These are phyloP conservation scores for Megaceryle torquata DNA, from an alignment of 2,113 vertebrate species.

Conservation along the genomic window DNA sequence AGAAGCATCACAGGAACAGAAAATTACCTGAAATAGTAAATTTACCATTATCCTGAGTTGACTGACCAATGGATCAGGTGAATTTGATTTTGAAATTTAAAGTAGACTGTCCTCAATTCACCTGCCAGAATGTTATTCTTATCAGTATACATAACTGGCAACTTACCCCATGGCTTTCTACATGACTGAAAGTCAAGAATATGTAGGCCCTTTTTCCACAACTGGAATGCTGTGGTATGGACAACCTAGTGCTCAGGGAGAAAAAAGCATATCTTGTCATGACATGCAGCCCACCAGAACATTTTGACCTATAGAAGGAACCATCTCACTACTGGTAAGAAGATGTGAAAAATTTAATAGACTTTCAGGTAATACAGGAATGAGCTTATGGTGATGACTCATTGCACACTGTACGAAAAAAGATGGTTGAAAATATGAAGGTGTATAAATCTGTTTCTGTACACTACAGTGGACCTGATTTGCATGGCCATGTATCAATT, in stretches of 20 bases:
- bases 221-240: not conserved
- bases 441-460: not conserved
- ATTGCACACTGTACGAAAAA: not conserved
- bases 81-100: not conserved
- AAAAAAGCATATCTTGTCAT: not conserved
- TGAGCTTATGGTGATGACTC: not conserved
- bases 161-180: not conserved
- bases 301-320: not conserved
- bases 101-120: not conserved
- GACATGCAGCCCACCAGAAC: not conserved
- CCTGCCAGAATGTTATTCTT: not conserved
- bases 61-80: not conserved
- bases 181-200: not conserved
- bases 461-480: not conserved
- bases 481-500: not conserved
- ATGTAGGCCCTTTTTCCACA: not conserved
- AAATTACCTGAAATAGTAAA: not conserved
- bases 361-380: not conserved
- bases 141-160: not conserved
- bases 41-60: not conserved
- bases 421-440: not conserved
- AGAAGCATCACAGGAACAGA: not conserved
- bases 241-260: not conserved
- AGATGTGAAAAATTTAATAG: not conserved
- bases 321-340: not conserved